Evolutionary conservation across 37 sponge, comb jelly and placozoan genomes (phyloP).

Genomic region (Mnemiopsis leidyi): DNA sequence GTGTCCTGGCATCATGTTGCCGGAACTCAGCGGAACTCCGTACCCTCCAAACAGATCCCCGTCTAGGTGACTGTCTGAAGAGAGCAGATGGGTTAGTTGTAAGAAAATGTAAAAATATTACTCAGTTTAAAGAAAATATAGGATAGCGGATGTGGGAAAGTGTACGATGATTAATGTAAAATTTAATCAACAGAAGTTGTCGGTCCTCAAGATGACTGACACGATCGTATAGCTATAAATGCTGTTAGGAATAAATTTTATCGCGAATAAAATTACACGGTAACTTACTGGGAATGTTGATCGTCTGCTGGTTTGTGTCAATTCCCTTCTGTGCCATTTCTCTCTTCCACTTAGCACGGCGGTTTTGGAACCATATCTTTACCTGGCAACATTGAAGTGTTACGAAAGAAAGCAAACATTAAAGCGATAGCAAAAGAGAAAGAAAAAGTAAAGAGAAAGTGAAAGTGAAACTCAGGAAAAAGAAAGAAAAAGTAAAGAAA

Average conservation of each 20-base stretch:
- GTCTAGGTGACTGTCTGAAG: slow-evolving; percentile 62
- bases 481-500: background rate
- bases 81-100: too few relatives aligned
- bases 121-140: too few relatives aligned
- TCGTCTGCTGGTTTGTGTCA: slow-evolving; percentile 52
- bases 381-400: slow-evolving; percentile 42
- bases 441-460: background rate
- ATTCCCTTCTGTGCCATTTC: slow-evolving; percentile 64
- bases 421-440: background rate
- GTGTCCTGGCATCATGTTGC: slow-evolving; percentile 53
- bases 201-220: too few relatives aligned
- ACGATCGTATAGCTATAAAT: too few relatives aligned
- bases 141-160: too few relatives aligned
- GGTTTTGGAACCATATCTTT: slow-evolving; percentile 62
- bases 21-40: slow-evolving; percentile 28
- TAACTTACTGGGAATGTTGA: slow-evolving; percentile 57
- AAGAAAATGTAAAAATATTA: too few relatives aligned
- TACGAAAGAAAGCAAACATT: background rate
- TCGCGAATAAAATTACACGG: background rate
- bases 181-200: too few relatives aligned
- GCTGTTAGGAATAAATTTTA: too few relatives aligned
- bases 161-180: too few relatives aligned
- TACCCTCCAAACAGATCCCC: slow-evolving; percentile 42
- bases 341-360: slow-evolving; percentile 61
- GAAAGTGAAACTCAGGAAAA: too few relatives aligned